Conservation (phyloP, 1,140 invertebrate genomes). For the Pseudomyrmex flavicornis region DNA sequence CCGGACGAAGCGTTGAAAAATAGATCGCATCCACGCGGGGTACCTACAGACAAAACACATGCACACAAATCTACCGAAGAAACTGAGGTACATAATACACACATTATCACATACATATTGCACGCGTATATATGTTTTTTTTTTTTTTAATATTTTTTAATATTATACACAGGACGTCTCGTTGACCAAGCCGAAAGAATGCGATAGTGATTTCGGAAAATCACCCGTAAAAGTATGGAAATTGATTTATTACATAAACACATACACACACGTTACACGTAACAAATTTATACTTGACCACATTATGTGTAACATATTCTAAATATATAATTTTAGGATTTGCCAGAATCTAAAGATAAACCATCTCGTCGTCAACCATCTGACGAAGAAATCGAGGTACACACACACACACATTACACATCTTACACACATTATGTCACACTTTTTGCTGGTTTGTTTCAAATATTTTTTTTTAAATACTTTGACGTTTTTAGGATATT, state of each 20-base stretch:
- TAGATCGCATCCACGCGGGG: not conserved
- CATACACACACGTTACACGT: not conserved
- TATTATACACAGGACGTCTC: constrained; percentile 51
- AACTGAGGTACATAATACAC: constrained; percentile 41
- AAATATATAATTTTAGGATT: constrained; percentile 49
- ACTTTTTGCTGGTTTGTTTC: not conserved
- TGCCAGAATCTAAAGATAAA: not conserved
- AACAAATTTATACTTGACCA: too few relatives aligned
- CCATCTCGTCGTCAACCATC: not conserved
- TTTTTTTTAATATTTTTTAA: not conserved
- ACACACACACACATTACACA: not conserved
- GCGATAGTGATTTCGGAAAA: constrained; percentile 8
- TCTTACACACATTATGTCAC: not conserved
- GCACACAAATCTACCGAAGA: constrained; percentile 7
- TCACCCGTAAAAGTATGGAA: constrained; percentile 31
- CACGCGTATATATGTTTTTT: not conserved
- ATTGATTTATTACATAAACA: constrained; percentile 4
- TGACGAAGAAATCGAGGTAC: constrained; percentile 43
- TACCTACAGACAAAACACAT: constrained; percentile 3
- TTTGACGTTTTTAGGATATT: constrained; percentile 47
- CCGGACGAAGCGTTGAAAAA: not conserved
- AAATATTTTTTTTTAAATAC: constrained; percentile 5
- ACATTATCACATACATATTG: not conserved
- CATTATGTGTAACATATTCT: too few relatives aligned
- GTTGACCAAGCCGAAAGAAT: constrained; percentile 30